Evolutionary conservation across 2,113 vertebrate genomes (phyloP).

Genomic region (Chitala chitala): DNA sequence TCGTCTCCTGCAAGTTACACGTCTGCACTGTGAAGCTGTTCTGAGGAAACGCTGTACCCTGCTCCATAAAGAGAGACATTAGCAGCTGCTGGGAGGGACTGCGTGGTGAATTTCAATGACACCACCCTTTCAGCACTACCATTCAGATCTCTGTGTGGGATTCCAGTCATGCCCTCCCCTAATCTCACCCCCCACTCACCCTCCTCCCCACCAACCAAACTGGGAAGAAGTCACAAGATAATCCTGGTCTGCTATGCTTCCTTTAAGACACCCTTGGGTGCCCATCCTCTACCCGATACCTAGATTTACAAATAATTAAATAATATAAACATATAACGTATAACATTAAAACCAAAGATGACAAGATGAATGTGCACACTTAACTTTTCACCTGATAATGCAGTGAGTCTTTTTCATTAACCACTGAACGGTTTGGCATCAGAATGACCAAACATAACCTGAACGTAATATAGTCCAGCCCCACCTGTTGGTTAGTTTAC

Average conservation of each 20-base stretch:
- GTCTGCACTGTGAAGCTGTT: neutral
- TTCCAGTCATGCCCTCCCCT: slow-evolving; percentile 12
- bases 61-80: slow-evolving; percentile 51
- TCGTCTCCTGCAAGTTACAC: too few species aligned
- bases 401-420: neutral
- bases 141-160: slow-evolving; percentile 41
- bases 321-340: too few species aligned
- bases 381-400: neutral
- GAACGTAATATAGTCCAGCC: neutral
- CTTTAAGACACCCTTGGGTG: neutral
- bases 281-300: neutral
- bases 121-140: slow-evolving; percentile 40
- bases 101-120: slow-evolving; percentile 53
- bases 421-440: neutral
- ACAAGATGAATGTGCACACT: neutral
- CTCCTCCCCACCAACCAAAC: too few species aligned
- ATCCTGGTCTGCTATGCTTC: slow-evolving; percentile 17
- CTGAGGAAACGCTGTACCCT: neutral
- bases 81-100: slow-evolving; percentile 39
- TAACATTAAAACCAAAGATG: neutral
- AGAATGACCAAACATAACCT: neutral
- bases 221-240: slow-evolving; percentile 3
- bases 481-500: too few species aligned
- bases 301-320: neutral
- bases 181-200: too few species aligned